Evolutionary conservation across 1,140 invertebrate genomes (phyloP), one percentile per base, ranked within the genome.

Genomic region (Maconellicoccus hirsutus): DNA sequence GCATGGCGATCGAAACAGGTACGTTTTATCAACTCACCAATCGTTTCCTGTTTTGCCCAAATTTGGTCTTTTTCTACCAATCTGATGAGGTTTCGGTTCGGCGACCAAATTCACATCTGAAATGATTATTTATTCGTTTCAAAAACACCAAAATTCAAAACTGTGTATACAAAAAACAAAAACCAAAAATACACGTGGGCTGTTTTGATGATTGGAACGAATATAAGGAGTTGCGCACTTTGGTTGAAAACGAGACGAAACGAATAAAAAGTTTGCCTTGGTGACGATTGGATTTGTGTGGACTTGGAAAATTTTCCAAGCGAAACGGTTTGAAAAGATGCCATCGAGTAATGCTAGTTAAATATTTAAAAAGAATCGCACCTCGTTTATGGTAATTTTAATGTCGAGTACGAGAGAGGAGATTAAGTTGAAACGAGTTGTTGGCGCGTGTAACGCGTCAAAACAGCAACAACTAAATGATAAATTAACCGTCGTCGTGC

Each of bases 31-130:
- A 76, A 84, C 86, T 87, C 78, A 90, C 89, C 88, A 90, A 77
- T 90, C 89, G 79, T 89, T 89, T 78, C 87, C 88, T 52, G 88
- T 89, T 83, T 90, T 90, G 73, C 86, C 83, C 72, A 89, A 83
- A 79, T 90, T 90, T 78, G 89, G 88, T 72, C 89, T 80, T 78
- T 91, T 91, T 74, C 89, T 82, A 73, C 88, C 88, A 70, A 88
- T 89, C 81, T 91, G 89, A 79, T 91, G 89, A 63, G 88, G 86
- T 79, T 91, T 91, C 27, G 89, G 89, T 78, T 91, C 89, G 21
- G 89, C 88, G 42, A 91, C 89, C 87, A 91, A 88, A 80, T 91
- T 91, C 27, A 89, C 87, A 83, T 89, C 87, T 89, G 82, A 63
- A 85, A 86, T 77, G 76, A 74, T 74, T 71, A 76, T 73, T 71